Conservation (phyloP, 2,113 vertebrate genomes). For the Cygnus buccinator region DNA sequence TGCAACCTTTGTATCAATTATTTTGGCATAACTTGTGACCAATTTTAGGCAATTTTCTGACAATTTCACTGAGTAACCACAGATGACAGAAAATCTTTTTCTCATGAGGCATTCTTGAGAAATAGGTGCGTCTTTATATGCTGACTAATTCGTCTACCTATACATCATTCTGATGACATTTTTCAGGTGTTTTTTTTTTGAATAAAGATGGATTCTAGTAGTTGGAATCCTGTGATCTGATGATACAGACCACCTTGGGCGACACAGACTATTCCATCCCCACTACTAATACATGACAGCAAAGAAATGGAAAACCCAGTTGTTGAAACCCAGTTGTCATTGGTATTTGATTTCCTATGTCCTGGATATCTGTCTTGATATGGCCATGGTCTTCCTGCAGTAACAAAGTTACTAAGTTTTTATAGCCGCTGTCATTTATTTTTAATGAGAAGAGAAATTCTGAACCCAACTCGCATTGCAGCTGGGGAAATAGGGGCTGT, state of each 20-base stretch:
- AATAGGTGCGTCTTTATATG: background rate
- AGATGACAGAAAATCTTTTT: background rate
- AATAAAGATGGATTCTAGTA: background rate
- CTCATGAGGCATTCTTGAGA: background rate
- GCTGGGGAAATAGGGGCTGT: background rate
- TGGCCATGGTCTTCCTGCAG: background rate
- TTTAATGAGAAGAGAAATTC: background rate
- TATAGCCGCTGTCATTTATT: background rate
- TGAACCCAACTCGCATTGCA: background rate
- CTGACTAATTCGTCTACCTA: background rate
- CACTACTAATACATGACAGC: background rate
- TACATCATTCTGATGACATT: background rate
- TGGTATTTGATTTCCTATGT: too few relatives aligned
- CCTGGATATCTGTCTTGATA: background rate
- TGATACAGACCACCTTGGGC: background rate
- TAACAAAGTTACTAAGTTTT: background rate
- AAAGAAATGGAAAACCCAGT: background rate
- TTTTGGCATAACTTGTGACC: background rate
- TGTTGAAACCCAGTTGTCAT: background rate
- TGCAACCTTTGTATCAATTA: slow-evolving; percentile 27
- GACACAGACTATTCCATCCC: background rate
- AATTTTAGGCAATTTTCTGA: background rate
- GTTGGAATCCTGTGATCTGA: background rate
- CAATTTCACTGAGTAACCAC: background rate
- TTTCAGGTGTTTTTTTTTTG: background rate